Conservation (phyloP, 2,888 invertebrate species). For the Dascillus cervinus region DNA sequence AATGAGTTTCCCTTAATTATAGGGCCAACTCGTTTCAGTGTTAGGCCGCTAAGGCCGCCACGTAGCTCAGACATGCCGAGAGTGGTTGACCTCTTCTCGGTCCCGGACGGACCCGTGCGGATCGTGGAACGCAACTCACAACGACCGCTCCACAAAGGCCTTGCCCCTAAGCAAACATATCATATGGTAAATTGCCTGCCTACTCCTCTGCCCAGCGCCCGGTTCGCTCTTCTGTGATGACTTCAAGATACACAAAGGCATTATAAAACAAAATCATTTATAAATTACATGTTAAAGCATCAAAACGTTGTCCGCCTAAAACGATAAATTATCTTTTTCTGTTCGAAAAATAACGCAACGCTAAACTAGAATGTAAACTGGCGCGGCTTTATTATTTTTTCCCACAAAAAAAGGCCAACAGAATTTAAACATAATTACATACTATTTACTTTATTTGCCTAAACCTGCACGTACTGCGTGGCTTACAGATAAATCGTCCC, state of each 20-base stretch:
- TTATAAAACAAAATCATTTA: conserved; percentile 44
- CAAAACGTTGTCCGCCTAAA: conserved; percentile 43
- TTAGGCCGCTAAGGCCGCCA: conserved; percentile 34
- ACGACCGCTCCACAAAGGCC: conserved; percentile 31
- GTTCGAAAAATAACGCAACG: conserved; percentile 16
- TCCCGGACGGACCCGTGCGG: conserved; percentile 11
- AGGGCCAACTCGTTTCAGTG: conserved; percentile 42
- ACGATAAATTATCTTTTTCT: conserved; percentile 41
- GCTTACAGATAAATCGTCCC: too few species aligned
- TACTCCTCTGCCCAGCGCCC: conserved; percentile 35
- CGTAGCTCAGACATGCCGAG: conserved; percentile 19
- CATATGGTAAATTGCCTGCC: conserved; percentile 44
- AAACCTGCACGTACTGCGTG: too few species aligned
- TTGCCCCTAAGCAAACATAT: conserved; percentile 45
- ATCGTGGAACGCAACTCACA: conserved; percentile 20
- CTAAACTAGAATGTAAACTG: conserved; percentile 19
- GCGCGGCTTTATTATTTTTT: conserved; percentile 20
- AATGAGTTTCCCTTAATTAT: conserved; percentile 46
- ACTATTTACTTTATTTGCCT: too few species aligned
- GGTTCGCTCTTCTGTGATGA: conserved; percentile 36
- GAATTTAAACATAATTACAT: conserved; percentile 24
- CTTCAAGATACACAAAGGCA: conserved; percentile 41
- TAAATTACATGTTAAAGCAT: conserved; percentile 44
- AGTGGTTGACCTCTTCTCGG: conserved; percentile 9
- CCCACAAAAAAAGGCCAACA: conserved; percentile 18